Conservation (phyloP, 2,113 vertebrate species). For the Trichechus manatus region DNA sequence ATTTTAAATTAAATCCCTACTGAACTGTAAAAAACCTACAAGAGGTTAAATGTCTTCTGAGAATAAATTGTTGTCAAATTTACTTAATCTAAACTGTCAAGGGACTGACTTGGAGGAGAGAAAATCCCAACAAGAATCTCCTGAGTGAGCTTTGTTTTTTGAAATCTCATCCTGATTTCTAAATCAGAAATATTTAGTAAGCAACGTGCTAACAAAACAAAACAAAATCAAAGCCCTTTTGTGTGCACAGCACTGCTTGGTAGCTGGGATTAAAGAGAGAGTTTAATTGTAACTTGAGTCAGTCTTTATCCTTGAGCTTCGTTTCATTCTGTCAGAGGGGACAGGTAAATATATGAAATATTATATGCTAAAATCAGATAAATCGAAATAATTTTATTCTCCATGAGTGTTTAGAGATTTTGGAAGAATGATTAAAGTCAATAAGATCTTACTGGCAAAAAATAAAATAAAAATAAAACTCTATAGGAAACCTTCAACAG, state of each 20-base stretch:
- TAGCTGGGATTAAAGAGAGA: background rate
- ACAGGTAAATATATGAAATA: background rate
- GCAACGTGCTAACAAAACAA: background rate
- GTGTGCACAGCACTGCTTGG: background rate
- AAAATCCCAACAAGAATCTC: background rate
- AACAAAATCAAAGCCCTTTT: background rate
- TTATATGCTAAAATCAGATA: background rate
- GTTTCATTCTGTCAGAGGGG: background rate
- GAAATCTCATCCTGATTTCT: conserved; percentile 14
- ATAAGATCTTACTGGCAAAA: background rate
- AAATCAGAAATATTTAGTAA: background rate
- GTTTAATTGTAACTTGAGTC: background rate
- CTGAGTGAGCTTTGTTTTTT: background rate
- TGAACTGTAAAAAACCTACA: background rate
- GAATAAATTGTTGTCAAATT: conserved; percentile 21
- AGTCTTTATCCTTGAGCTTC: background rate
- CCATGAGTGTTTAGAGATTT: background rate
- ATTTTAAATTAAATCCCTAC: background rate
- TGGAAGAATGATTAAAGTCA: background rate
- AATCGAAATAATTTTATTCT: background rate
- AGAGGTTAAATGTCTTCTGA: background rate
- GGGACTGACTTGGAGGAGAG: background rate
- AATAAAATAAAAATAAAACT: background rate
- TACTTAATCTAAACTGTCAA: background rate
- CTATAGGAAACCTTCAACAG: background rate